Conservation (phyloP, 2,888 invertebrate genomes). For the Crioceris asparagi region DNA sequence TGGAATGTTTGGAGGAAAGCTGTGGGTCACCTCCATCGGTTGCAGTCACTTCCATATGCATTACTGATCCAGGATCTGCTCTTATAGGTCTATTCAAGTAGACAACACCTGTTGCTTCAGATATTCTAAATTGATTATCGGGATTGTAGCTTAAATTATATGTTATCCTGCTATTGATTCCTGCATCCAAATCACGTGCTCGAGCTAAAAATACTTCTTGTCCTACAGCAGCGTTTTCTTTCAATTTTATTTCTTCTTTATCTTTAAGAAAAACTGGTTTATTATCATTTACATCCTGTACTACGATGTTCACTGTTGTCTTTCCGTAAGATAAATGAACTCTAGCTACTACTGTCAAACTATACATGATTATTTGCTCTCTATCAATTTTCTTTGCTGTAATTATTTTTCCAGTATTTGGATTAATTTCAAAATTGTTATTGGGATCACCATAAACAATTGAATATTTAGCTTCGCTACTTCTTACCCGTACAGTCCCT, state of each 20-base stretch:
- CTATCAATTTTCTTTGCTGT: conserved; percentile 74
- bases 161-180: conserved; percentile 75
- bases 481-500: conserved; percentile 58
- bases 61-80: conserved; percentile 57
- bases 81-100: conserved; percentile 73
- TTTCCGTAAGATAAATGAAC: conserved; percentile 65
- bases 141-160: conserved; percentile 75
- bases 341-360: conserved; percentile 69
- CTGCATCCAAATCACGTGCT: conserved; percentile 79
- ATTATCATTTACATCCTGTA: conserved; percentile 87
- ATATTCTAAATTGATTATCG: conserved; percentile 72
- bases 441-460: conserved; percentile 73
- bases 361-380: conserved; percentile 67
- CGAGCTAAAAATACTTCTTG: conserved; percentile 83
- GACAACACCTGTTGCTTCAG: conserved; percentile 78
- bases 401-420: conserved; percentile 64
- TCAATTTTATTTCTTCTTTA: conserved; percentile 66
- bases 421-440: conserved; percentile 70
- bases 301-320: conserved; percentile 67
- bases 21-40: conserved; percentile 73
- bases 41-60: conserved; percentile 71
- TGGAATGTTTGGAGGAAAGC: conserved; percentile 62
- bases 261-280: conserved; percentile 72
- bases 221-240: conserved; percentile 87
- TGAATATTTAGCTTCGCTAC: conserved; percentile 47